Evolutionary conservation across 2,113 vertebrate species (phyloP), one percentile per base, ranked within the genome.

Genomic region (Caloenas nicobarica): DNA sequence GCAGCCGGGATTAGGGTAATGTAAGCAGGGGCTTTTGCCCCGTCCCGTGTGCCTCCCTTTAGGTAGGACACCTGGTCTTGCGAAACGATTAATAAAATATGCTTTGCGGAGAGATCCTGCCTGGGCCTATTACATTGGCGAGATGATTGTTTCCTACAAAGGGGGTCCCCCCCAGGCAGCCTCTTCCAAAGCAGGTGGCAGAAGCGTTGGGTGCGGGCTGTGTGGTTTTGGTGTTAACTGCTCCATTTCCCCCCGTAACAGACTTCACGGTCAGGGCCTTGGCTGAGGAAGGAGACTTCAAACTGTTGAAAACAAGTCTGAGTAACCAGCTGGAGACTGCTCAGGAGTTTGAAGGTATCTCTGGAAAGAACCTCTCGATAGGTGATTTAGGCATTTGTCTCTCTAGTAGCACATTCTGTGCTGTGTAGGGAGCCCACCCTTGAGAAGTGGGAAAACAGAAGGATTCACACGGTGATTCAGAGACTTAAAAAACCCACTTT

Each of bases 351-450:
- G 15, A 6, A n/a, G 26, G 22, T 24, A 50, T 29, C 13, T 54
- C 11, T 22, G n/a, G 13, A 50, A 28, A 26, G 26, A 66, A 2
- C 14, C 11, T 46, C 19, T 25, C 3, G 2, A 33, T 28, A 31
- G 78, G 29, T 1, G 11, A 3, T 53, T 5, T 2, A 7, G n/a
- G 15, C 11, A 3, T 11, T 56, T 44, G 22, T 44, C 34, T 46
- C 15, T 51, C 2, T 0, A 60, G 25, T 9, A n/a, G 25, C 25
- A 0, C 1, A 1, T n/a, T 33, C 42, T 38, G 29, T 31, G 44
- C 36, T n/a, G 12, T 14, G 38, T 1, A 16, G 25, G 38, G 34
- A 56, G 25, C 69, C 33, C 26, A 23, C 29, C 12, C 53, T 29
- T 48, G 15, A 40, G 31, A 42, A 81, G 14, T 4, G 13, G 34